These are phyloP conservation scores for Myodes glareolus DNA, from an alignment of 2,113 vertebrate genomes.

Conservation along the genomic window DNA sequence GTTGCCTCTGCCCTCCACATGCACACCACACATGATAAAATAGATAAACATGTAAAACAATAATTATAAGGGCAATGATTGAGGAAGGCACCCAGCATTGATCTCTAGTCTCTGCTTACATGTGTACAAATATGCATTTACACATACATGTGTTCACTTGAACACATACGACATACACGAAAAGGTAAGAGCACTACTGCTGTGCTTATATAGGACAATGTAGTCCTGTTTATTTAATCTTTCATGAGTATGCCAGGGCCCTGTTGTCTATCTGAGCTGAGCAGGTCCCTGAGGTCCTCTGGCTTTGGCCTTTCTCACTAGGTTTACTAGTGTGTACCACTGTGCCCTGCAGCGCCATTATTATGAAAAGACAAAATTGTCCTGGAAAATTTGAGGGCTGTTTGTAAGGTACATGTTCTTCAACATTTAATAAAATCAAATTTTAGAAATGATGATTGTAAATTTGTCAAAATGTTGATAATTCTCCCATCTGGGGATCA, in stretches of 20 bases:
- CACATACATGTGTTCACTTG: neutral
- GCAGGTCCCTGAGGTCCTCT: neutral
- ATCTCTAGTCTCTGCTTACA: neutral
- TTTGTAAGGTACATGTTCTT: neutral
- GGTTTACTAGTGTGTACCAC: neutral
- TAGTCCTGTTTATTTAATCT: neutral
- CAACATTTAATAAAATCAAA: neutral
- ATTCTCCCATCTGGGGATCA: neutral
- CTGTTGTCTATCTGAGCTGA: neutral
- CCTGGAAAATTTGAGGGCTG: neutral
- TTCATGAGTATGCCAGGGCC: neutral
- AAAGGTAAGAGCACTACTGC: neutral
- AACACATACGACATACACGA: neutral
- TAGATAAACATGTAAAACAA: neutral
- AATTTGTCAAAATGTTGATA: neutral
- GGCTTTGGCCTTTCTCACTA: neutral
- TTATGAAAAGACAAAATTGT: neutral
- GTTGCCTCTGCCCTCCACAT: neutral
- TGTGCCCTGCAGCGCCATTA: neutral
- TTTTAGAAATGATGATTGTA: no score
- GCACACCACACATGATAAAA: neutral
- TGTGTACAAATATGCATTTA: neutral
- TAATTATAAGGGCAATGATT: neutral
- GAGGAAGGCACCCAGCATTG: neutral
- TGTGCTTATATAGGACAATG: fast-evolving